These are phyloP conservation scores for Pseudomyrmex cubaensis DNA, from an alignment of 1,140 invertebrate genomes.

Conservation along the genomic window DNA sequence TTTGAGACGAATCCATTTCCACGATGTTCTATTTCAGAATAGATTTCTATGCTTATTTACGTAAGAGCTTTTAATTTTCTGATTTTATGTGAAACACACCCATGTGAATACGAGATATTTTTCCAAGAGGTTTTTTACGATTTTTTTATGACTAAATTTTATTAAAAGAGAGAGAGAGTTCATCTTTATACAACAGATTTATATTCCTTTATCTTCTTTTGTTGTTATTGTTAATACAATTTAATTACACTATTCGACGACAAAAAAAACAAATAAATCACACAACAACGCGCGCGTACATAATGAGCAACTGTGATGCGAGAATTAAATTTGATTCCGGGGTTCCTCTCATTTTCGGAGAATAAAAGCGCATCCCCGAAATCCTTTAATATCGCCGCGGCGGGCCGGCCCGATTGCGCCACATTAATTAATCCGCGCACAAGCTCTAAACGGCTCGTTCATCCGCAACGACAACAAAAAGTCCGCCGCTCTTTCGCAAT, in stretches of 20 bases:
- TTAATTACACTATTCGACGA: background rate
- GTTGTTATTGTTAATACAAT: background rate
- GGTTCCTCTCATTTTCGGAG: constrained; percentile 6
- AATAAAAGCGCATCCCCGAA: constrained; percentile 24
- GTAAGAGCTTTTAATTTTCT: constrained; percentile 28
- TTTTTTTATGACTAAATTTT: background rate
- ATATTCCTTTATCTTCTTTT: background rate
- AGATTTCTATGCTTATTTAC: constrained; percentile 25
- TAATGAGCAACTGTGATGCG: constrained; percentile 28
- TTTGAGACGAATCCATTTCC: background rate
- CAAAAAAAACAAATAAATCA: constrained; percentile 35
- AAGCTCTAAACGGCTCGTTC: constrained; percentile 39
- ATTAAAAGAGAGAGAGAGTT: background rate
- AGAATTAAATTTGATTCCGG: constrained; percentile 43
- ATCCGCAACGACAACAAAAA: constrained; percentile 58
- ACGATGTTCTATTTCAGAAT: constrained; percentile 7
- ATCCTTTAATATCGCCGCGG: constrained; percentile 45
- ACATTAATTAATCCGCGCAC: constrained; percentile 61
- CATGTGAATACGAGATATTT: too few species aligned
- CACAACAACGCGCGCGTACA: background rate
- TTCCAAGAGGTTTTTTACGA: background rate
- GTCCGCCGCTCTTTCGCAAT: constrained; percentile 57
- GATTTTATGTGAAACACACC: background rate
- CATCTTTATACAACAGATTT: background rate
- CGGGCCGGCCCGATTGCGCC: constrained; percentile 23